Evolutionary conservation across 2,797 vertebrate genomes (phyloP).

Genomic region (Melanotaenia boesemani): DNA sequence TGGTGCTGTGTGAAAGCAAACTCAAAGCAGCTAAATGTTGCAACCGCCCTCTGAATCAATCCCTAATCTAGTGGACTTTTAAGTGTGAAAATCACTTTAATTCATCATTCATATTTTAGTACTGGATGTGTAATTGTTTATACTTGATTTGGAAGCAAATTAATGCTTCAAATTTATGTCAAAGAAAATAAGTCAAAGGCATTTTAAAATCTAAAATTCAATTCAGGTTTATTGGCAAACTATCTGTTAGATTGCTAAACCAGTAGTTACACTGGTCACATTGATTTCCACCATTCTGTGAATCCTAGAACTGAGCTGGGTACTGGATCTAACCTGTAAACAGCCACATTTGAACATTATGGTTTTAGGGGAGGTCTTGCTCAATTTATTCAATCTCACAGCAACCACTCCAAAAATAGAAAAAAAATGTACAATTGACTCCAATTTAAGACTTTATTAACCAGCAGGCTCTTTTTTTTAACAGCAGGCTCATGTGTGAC

Average conservation of each 20-base stretch:
- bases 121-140: neutral
- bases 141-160: neutral
- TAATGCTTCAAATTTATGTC: neutral
- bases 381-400: slow-evolving; percentile 10
- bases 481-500: slow-evolving; percentile 57
- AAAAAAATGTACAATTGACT: slow-evolving; percentile 6
- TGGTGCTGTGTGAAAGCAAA: no score
- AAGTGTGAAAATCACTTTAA: no score
- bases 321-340: neutral
- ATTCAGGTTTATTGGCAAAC: neutral
- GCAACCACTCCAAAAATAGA: neutral
- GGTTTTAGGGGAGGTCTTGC: neutral
- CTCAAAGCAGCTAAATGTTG: no score
- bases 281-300: neutral
- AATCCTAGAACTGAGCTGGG: neutral
- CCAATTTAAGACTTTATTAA: slow-evolving; percentile 44
- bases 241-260: neutral
- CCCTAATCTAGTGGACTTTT: no score
- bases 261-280: neutral
- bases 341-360: neutral
- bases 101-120: no score
- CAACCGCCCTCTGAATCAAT: no score
- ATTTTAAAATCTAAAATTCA: neutral
- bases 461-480: slow-evolving; percentile 25
- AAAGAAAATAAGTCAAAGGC: neutral